Evolutionary conservation across 2,113 vertebrate species (phyloP).

Genomic region (Eurypyga helias): DNA sequence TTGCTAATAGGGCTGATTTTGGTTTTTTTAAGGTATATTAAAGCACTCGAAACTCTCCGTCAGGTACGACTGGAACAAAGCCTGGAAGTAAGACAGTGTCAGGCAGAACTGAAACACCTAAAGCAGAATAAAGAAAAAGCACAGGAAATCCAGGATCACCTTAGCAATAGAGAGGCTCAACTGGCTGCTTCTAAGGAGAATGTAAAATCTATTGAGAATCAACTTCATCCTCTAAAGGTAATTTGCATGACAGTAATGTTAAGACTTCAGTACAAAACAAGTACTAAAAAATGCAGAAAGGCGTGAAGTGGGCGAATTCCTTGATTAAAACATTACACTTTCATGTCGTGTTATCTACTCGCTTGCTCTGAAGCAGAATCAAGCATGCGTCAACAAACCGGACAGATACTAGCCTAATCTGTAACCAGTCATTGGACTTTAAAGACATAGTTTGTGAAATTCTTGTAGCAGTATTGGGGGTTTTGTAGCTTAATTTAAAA

Average conservation of each 20-base stretch:
- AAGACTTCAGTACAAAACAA: background rate
- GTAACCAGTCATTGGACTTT: background rate
- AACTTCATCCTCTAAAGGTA: slow-evolving; percentile 93
- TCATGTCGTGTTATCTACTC: background rate
- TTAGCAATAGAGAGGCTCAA: slow-evolving; percentile 86
- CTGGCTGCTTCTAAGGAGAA: slow-evolving; percentile 88
- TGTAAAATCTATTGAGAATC: slow-evolving; percentile 84
- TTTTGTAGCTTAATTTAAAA: background rate
- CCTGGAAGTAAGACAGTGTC: slow-evolving; percentile 85
- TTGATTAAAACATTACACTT: background rate
- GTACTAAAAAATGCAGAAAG: background rate
- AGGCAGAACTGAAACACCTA: slow-evolving; percentile 89
- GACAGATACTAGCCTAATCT: background rate
- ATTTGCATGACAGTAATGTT: background rate
- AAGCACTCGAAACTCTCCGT: slow-evolving; percentile 93
- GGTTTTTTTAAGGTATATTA: slow-evolving; percentile 88
- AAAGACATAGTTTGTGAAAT: background rate
- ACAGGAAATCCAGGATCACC: slow-evolving; percentile 84
- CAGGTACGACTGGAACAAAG: slow-evolving; percentile 87
- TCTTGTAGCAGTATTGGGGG: accelerated
- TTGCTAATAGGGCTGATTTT: background rate
- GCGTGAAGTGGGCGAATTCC: background rate
- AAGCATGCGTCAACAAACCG: background rate
- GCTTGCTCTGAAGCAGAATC: background rate
- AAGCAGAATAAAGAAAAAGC: slow-evolving; percentile 97